A percentile compares a stretch with the other conserved stretches of the same genome.
phyloP scores from a whole-genome alignment of 2,113 vertebrate genomes.

The Carlito syrichta region DNA sequence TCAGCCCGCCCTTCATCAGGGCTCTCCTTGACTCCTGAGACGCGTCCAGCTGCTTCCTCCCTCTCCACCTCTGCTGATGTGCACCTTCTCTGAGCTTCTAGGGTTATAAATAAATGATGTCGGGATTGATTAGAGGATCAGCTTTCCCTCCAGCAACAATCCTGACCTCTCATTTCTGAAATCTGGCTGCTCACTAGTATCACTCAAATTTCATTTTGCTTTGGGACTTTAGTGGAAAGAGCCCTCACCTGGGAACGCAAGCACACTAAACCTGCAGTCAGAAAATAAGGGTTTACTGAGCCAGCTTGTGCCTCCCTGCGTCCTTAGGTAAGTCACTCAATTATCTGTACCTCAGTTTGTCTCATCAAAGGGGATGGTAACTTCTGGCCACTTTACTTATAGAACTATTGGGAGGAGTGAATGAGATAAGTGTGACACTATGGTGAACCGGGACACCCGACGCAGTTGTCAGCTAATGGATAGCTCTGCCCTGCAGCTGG shows the following conservation, averaged over 20 bases:
- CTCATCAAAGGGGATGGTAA: background rate
- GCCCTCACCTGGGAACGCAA: background rate
- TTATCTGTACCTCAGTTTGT: background rate
- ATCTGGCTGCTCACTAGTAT: conserved; percentile 27
- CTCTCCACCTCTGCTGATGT: background rate
- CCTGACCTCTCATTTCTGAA: conserved; percentile 65
- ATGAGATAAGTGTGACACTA: background rate
- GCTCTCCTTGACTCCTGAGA: background rate
- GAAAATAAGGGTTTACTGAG: background rate
- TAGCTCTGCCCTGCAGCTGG: too few species aligned
- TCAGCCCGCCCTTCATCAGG: background rate
- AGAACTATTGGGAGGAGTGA: background rate
- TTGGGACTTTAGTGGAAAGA: background rate
- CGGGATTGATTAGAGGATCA: conserved; percentile 73
- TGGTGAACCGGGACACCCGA: background rate
- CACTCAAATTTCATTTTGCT: conserved; percentile 17
- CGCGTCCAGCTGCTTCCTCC: background rate
- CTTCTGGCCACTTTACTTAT: background rate
- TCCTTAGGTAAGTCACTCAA: background rate
- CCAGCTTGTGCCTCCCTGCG: background rate
- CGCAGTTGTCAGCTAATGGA: rapidly evolving
- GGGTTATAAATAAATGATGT: conserved; percentile 77
- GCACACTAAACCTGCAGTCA: background rate
- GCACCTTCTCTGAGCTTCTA: conserved; percentile 44
- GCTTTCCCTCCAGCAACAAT: conserved; percentile 64